phyloP scores from a whole-genome alignment of 2,888 invertebrate species.

The Cordylochernes scorpioides region DNA sequence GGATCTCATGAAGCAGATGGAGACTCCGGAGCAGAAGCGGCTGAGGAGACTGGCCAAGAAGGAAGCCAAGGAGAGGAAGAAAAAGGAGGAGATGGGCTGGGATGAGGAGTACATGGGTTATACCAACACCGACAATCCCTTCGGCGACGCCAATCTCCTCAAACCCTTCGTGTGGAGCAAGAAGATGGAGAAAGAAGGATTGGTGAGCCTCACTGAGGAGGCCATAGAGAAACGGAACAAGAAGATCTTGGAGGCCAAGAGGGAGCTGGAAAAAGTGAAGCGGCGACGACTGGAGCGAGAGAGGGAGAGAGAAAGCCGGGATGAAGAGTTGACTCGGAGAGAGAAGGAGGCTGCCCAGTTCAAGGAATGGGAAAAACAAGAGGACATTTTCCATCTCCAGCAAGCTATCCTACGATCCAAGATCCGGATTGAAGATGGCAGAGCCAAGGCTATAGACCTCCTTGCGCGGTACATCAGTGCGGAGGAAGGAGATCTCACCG shows the following conservation, averaged over 20 bases:
- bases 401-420: constrained; percentile 77
- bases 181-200: constrained; percentile 76
- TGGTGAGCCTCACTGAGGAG: constrained; percentile 43
- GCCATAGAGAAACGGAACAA: constrained; percentile 55
- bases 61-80: constrained; percentile 50
- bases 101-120: constrained; percentile 87
- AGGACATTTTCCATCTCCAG: constrained; percentile 82
- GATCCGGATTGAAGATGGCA: constrained; percentile 80
- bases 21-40: constrained; percentile 83
- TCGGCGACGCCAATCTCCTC: constrained; percentile 80
- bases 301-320: constrained; percentile 21
- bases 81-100: constrained; percentile 86
- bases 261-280: constrained; percentile 80
- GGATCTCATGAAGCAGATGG: constrained; percentile 41
- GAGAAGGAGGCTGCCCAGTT: constrained; percentile 69
- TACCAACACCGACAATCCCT: constrained; percentile 93
- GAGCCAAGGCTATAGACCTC: constrained; percentile 93
- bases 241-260: constrained; percentile 67
- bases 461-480: constrained; percentile 82
- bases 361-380: constrained; percentile 79
- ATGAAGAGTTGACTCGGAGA: constrained; percentile 43
- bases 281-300: constrained; percentile 44
- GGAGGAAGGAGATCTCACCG: constrained; percentile 18
- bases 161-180: constrained; percentile 91
- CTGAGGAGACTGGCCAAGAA: constrained; percentile 60